Percentiles rank a stretch among this genome's conserved stretches.
Conservation (phyloP, 2,888 invertebrate genomes). For the Cheilosia urbana region DNA sequence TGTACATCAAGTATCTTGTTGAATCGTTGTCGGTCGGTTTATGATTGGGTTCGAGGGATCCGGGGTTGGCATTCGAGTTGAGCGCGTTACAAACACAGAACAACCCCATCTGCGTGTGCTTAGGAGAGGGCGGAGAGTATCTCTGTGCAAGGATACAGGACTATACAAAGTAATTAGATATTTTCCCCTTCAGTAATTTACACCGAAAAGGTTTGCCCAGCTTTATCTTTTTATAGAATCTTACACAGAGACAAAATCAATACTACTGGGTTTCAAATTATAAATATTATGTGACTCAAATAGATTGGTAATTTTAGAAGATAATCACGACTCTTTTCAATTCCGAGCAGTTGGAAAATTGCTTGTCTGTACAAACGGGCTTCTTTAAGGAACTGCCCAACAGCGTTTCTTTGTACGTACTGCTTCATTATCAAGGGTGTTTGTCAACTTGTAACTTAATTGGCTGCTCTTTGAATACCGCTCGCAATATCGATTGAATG, state of each 20-base stretch:
- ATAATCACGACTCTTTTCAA: background rate
- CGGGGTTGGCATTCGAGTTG: background rate
- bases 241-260: background rate
- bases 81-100: constrained; percentile 1
- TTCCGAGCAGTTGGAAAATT: constrained; percentile 8
- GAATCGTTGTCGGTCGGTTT: constrained; percentile 16
- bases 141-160: constrained; percentile 4
- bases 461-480: background rate
- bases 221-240: constrained; percentile 8
- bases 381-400: background rate
- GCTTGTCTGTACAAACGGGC: background rate
- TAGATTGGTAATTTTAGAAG: constrained; percentile 19
- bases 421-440: background rate
- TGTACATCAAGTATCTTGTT: constrained; percentile 27
- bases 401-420: no score
- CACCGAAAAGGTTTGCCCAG: constrained; percentile 31
- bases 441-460: background rate
- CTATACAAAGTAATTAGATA: constrained; percentile 42
- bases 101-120: constrained; percentile 32
- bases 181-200: constrained; percentile 47
- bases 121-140: constrained; percentile 1
- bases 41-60: constrained; percentile 14
- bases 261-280: constrained; percentile 5
- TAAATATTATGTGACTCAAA: constrained; percentile 7
- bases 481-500: background rate